These are phyloP conservation scores for Brachyalestes nurse DNA, from an alignment of 2,797 vertebrate genomes.

Conservation along the genomic window DNA sequence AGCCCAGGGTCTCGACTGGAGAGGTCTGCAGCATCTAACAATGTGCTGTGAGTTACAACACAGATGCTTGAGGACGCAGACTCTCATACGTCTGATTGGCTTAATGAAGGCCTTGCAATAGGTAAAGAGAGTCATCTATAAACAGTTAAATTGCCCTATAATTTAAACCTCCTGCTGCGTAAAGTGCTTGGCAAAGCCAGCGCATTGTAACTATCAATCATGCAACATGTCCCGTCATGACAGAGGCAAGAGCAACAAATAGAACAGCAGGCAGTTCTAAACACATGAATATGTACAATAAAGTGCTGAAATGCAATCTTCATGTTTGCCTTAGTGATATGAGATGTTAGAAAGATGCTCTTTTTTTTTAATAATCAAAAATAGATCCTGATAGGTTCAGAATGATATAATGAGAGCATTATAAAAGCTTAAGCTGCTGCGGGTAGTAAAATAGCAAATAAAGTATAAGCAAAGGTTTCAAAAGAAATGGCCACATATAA, in stretches of 20 bases:
- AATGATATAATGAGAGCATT: constrained; percentile 28
- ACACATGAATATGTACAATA: not conserved
- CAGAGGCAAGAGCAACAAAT: constrained; percentile 11
- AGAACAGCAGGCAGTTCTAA: constrained; percentile 1
- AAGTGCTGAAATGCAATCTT: not conserved
- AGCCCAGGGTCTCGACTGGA: constrained; percentile 54
- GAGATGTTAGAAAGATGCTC: constrained; percentile 20
- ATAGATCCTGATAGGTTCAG: not conserved
- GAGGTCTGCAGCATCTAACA: constrained; percentile 64
- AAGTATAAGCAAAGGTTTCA: constrained; percentile 2
- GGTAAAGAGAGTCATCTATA: constrained; percentile 49
- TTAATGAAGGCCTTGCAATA: constrained; percentile 61
- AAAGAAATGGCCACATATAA: not conserved
- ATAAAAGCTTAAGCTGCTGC: constrained; percentile 23
- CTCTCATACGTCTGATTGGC: constrained; percentile 56
- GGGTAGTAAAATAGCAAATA: constrained; percentile 9
- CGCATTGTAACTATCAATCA: constrained; percentile 41
- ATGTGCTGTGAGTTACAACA: constrained; percentile 66
- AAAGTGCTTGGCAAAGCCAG: constrained; percentile 2
- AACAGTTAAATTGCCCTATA: constrained; percentile 45
- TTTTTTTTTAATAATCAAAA: constrained; percentile 29
- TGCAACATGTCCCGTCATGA: constrained; percentile 28
- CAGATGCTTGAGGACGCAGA: constrained; percentile 62
- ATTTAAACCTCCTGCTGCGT: constrained; percentile 48
- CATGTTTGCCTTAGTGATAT: constrained; percentile 31